These are phyloP conservation scores for Centruroides vittatus DNA, from an alignment of 1,140 invertebrate genomes.

Conservation along the genomic window DNA sequence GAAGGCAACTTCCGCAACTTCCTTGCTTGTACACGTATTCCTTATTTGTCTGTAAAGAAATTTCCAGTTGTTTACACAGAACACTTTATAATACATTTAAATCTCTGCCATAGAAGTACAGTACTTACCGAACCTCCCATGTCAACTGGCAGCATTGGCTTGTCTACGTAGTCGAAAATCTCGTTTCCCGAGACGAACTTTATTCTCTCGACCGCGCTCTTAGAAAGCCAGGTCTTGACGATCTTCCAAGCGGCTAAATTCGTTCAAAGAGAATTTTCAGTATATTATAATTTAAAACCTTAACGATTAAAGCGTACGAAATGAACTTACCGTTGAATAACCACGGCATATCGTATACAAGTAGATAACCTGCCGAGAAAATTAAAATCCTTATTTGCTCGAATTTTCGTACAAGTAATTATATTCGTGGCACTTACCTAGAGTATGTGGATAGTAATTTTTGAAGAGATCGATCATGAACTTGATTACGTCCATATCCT, in stretches of 20 bases:
- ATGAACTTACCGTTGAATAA: slow-evolving; percentile 56
- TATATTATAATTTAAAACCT: no score
- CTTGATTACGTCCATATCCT: slow-evolving; percentile 35
- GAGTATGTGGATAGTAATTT: slow-evolving; percentile 56
- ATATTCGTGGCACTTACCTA: slow-evolving; percentile 4
- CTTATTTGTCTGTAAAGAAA: no score
- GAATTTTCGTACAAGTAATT: slow-evolving; percentile 27
- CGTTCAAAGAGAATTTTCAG: not conserved
- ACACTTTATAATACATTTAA: no score
- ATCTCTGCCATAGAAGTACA: no score
- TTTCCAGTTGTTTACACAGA: no score
- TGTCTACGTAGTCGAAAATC: not conserved
- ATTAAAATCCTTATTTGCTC: no score
- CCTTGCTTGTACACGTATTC: no score
- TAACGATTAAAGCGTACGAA: not conserved
- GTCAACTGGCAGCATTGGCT: not conserved
- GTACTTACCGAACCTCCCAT: slow-evolving; percentile 2
- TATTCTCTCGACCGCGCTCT: not conserved
- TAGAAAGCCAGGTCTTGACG: slow-evolving; percentile 1
- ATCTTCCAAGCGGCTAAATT: slow-evolving; percentile 2
- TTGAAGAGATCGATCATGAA: slow-evolving; percentile 78
- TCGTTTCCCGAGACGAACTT: slow-evolving; percentile 1
- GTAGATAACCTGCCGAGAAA: slow-evolving; percentile 57
- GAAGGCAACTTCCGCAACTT: no score
- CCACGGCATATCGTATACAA: slow-evolving; percentile 91